Evolutionary conservation across 2,797 vertebrate genomes (phyloP).

Genomic region (Diplodus sargus): DNA sequence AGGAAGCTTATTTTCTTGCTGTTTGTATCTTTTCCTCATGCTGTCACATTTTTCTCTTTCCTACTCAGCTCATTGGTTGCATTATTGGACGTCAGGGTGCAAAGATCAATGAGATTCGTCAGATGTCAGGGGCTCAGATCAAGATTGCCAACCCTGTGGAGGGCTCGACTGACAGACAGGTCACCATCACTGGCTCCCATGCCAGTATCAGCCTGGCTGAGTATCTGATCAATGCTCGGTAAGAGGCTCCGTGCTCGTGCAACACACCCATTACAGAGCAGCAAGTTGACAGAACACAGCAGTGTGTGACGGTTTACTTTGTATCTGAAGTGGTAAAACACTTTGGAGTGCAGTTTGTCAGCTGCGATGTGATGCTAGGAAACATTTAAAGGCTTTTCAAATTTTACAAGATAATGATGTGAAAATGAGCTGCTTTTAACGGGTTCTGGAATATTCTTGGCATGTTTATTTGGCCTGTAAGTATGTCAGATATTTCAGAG

Average conservation of each 20-base stretch:
- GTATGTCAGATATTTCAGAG: neutral
- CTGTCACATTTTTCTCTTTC: neutral
- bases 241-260: slow-evolving; percentile 53
- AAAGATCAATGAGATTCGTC: slow-evolving; percentile 98
- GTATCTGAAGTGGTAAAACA: neutral
- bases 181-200: slow-evolving; percentile 95
- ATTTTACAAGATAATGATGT: neutral
- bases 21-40: neutral
- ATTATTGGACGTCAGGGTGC: slow-evolving; percentile 96
- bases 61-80: slow-evolving; percentile 92
- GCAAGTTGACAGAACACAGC: neutral
- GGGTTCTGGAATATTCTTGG: neutral
- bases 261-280: slow-evolving; percentile 19
- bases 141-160: slow-evolving; percentile 97
- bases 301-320: neutral
- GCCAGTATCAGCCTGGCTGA: slow-evolving; percentile 97
- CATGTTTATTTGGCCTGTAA: neutral
- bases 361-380: neutral
- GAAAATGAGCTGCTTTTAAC: neutral
- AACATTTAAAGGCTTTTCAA: neutral
- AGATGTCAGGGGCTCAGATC: slow-evolving; percentile 98
- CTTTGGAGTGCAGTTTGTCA: neutral
- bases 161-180: slow-evolving; percentile 94
- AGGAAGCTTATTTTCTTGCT: neutral
- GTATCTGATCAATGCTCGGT: slow-evolving; percentile 98